Percentiles rank a stretch among this genome's conserved stretches.
phyloP scores from a whole-genome alignment of 92 coral and sea anemone genomes.

The Virgularia gustaviana region DNA sequence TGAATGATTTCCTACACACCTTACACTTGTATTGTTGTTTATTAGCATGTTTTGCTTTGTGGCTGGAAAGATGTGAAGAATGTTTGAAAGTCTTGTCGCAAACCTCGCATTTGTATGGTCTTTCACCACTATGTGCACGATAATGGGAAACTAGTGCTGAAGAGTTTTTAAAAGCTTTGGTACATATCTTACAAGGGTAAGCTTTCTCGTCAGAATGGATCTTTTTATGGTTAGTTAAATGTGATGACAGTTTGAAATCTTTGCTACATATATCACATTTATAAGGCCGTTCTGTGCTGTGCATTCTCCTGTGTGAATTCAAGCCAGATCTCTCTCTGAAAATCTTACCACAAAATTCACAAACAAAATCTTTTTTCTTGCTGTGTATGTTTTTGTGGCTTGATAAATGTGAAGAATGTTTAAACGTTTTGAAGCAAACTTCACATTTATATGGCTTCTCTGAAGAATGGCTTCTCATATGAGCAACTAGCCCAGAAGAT shows the following conservation, averaged over 20 bases:
- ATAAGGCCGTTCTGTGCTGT: constrained; percentile 43
- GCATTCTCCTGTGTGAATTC: background rate
- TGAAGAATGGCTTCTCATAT: background rate
- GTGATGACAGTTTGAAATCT: constrained; percentile 17
- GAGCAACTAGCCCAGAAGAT: background rate
- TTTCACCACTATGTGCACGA: constrained; percentile 37
- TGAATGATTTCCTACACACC: constrained; percentile 43
- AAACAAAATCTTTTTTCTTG: background rate
- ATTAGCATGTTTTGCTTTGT: constrained; percentile 29
- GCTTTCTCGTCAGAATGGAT: constrained; percentile 39
- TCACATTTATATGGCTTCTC: background rate
- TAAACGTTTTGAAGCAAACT: constrained; percentile 3
- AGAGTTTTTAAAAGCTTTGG: constrained; percentile 41
- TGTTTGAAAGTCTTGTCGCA: constrained; percentile 42
- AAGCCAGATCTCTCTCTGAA: background rate
- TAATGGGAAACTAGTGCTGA: constrained; percentile 34
- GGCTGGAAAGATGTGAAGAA: background rate
- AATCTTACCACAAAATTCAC: background rate
- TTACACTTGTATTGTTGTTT: constrained; percentile 38
- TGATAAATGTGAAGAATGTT: background rate
- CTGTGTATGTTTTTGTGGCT: background rate
- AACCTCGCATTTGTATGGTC: constrained; percentile 36
- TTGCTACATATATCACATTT: constrained; percentile 34
- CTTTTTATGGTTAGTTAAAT: constrained; percentile 44
- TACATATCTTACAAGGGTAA: constrained; percentile 33